Percentiles rank a stretch among this genome's conserved stretches.
Evolutionary conservation across 2,797 vertebrate genomes (phyloP).

Genomic region (Propithecus perrieri): DNA sequence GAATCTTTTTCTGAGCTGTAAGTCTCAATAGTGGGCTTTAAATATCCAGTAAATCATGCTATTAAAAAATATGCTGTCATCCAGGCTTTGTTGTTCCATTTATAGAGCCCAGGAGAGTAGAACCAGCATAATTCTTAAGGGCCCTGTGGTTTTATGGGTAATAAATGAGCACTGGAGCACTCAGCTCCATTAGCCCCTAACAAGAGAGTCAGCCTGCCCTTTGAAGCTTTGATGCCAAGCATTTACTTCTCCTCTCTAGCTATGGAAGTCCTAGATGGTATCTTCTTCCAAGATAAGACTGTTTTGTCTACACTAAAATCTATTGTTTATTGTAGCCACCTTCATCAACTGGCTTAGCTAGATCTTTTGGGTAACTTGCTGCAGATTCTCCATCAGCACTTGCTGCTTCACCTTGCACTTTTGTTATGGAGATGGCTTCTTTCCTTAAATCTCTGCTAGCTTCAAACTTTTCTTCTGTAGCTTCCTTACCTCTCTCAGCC

Average conservation of each 20-base stretch:
- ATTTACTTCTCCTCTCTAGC: background rate
- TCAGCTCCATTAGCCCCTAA: background rate
- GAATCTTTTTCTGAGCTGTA: background rate
- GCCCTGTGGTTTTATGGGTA: background rate
- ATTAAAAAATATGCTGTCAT: background rate
- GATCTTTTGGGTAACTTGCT: background rate
- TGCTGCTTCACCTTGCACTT: background rate
- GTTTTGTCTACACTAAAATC: background rate
- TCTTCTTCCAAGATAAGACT: background rate
- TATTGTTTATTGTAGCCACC: background rate
- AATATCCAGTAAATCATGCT: background rate
- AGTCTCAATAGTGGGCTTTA: background rate
- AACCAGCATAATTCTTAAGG: background rate
- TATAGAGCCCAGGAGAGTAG: background rate
- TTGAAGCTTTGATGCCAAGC: background rate
- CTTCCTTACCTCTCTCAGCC: background rate
- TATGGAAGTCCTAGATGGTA: background rate
- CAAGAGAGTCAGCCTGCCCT: background rate
- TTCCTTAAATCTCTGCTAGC: background rate
- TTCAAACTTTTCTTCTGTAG: background rate
- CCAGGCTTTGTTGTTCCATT: background rate
- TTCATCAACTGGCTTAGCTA: background rate
- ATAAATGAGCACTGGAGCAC: background rate
- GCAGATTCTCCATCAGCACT: background rate
- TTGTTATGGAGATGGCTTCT: background rate